Evolutionary conservation across 2,888 invertebrate genomes (phyloP), one percentile per base, ranked within the genome.

Genomic region (Eristalis pertinax): DNA sequence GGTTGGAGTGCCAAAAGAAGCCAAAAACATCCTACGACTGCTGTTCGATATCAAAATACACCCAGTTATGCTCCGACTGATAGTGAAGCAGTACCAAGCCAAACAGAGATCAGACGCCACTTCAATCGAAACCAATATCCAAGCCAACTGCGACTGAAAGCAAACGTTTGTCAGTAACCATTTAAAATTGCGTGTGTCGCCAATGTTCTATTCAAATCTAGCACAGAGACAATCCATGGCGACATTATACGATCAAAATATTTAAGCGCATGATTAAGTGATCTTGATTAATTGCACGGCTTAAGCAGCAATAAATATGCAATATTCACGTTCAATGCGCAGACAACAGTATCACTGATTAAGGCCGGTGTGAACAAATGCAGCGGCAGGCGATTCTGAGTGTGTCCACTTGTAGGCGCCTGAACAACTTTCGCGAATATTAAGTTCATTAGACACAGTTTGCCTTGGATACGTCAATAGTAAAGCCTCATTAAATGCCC

Each of bases 351-450:
- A 29, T 65, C 58, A 32, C 38, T 68, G 77, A 83, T 83, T 83
- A 41, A 56, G 77, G 67, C 65, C 67, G 72, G 72, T 77, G 82
- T 83, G 62, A 63, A 73, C 83, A 77, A 67, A 78, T 68, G 77
- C 73, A 72, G 7, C 50, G 50, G 8, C 19, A 19, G 50, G 19
- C 50, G 50, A 19, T 50, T 50, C 50, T 50, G 50, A n/a, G 19
- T 4, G 19, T 50, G 35, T 19, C n/a, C 56, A 68, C 69, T 63
- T 58, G 41, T 81, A 70, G 70, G 70, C 41, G 81, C 64, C 64
- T 24, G 58, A 32, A 67, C 84, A 84, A 70, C 84, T 75, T 79
- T 79, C 69, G 73, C 64, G 74, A 73, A 79, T 84, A 84, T 26
- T 79, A 22, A 74, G 38, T 74, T 74, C 74, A 74, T 80, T 80